Evolutionary conservation across 2,888 invertebrate genomes (phyloP).

Genomic region (Ormyrus rosae): DNA sequence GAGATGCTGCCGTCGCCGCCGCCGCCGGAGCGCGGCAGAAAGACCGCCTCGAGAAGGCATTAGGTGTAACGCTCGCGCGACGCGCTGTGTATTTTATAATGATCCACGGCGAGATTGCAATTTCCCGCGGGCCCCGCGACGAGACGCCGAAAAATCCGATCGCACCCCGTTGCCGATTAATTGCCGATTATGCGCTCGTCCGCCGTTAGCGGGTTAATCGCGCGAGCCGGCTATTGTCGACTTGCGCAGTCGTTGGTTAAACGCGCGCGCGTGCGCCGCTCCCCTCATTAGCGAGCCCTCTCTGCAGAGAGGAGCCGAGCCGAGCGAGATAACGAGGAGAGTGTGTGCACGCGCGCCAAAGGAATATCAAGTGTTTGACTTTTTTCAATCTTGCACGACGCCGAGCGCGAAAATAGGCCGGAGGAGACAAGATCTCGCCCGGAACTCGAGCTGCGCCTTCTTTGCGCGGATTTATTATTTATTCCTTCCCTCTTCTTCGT

Average conservation of each 20-base stretch:
- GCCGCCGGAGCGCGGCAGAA: constrained; percentile 20
- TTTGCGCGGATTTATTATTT: constrained; percentile 13
- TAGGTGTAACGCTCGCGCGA: constrained; percentile 54
- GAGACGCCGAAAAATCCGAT: constrained; percentile 8
- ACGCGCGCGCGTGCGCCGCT: constrained; percentile 16
- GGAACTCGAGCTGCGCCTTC: too few species aligned
- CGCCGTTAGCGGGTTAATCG: constrained; percentile 39
- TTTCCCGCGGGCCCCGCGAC: constrained; percentile 66
- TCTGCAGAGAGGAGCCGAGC: neutral
- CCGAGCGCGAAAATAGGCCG: neutral
- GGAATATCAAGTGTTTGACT: constrained; percentile 26
- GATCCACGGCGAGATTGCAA: constrained; percentile 73
- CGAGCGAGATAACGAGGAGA: neutral
- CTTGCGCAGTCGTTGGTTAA: constrained; percentile 35
- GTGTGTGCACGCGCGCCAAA: too few species aligned
- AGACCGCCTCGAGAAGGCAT: constrained; percentile 62
- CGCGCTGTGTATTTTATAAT: constrained; percentile 71
- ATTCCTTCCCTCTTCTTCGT: neutral
- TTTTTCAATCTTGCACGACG: constrained; percentile 34
- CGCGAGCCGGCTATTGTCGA: constrained; percentile 47
- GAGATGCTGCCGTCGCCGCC: constrained; percentile 65
- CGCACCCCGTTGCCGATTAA: constrained; percentile 15
- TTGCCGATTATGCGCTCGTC: constrained; percentile 25
- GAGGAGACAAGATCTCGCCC: neutral
- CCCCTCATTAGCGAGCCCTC: constrained; percentile 63